phyloP scores from a whole-genome alignment of 2,113 vertebrate genomes.

The Phycodurus eques region DNA sequence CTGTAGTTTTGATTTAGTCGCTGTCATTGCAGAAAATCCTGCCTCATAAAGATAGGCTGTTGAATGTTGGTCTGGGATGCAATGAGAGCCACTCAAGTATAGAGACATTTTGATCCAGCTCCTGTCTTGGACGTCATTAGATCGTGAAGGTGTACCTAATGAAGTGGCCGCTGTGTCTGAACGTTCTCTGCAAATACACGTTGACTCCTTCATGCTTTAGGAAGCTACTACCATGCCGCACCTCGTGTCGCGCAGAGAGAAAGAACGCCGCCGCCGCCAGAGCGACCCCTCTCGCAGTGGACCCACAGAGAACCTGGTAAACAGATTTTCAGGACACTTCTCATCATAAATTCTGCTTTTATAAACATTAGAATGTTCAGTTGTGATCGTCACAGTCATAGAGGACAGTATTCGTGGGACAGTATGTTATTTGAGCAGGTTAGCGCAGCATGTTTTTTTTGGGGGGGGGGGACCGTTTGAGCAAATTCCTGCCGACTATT shows the following conservation, averaged over 20 bases:
- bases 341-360: background rate
- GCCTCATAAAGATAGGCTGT: background rate
- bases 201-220: constrained; percentile 10
- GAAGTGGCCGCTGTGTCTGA: background rate
- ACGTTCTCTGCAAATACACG: background rate
- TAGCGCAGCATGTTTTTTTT: no score
- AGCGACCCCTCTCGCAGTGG: constrained; percentile 32
- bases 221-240: constrained; percentile 23
- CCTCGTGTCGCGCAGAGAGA: constrained; percentile 26
- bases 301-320: constrained; percentile 43
- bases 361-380: background rate
- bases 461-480: no score
- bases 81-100: background rate
- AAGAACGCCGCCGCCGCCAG: constrained; percentile 22
- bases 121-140: no score
- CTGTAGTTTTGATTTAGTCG: background rate
- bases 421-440: no score
- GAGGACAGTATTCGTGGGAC: no score
- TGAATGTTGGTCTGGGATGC: background rate
- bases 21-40: background rate
- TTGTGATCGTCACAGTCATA: no score
- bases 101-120: background rate
- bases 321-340: background rate
- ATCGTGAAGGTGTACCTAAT: background rate
- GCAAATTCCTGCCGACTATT: no score